These are phyloP conservation scores for Hetaerina titia DNA, from an alignment of 2,888 invertebrate species.

Conservation along the genomic window DNA sequence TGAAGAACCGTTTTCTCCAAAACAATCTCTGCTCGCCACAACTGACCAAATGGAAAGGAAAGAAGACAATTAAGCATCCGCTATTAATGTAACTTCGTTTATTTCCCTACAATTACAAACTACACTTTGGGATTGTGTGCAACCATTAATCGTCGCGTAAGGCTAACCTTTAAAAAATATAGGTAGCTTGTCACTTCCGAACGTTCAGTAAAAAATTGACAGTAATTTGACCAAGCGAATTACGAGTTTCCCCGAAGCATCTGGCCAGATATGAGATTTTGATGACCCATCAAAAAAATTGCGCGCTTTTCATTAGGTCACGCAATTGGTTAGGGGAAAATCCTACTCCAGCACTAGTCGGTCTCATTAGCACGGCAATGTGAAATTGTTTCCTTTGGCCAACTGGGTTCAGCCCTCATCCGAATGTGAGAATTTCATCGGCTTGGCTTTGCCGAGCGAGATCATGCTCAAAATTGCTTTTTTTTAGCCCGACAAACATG, in stretches of 20 bases:
- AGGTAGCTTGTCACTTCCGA: no score
- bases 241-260: background rate
- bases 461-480: background rate
- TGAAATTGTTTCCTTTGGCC: background rate
- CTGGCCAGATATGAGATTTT: background rate
- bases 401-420: background rate
- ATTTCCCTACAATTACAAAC: no score
- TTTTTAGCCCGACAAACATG: background rate
- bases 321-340: background rate
- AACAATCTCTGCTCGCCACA: no score
- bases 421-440: background rate
- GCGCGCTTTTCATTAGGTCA: background rate
- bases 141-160: no score
- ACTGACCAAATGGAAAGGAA: no score
- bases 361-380: background rate
- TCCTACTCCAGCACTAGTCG: background rate
- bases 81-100: no score
- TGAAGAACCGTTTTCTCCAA: no score
- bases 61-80: no score
- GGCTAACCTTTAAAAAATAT: no score
- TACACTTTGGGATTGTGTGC: no score
- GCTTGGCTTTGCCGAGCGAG: no score
- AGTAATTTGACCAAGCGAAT: background rate
- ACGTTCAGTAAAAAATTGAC: background rate
- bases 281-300: no score